Base-by-base conservation (phyloP, 2,113 vertebrate species). In the Toxotes jaculatrix region DNA sequence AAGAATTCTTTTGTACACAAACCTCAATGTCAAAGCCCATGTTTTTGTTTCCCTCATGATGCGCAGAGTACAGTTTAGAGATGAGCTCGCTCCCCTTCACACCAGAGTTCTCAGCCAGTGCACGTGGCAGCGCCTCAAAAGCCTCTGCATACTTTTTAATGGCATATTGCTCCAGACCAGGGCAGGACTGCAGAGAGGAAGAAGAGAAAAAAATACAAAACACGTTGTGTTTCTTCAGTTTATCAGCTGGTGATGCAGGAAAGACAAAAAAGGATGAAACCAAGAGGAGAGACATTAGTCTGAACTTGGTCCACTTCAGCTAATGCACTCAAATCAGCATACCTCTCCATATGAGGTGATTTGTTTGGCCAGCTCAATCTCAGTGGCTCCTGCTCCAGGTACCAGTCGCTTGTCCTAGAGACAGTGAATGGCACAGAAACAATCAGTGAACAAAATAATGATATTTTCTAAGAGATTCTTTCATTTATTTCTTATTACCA, bases 101-200 rank as follows among this genome's bases (percentile, higher is more conserved):
- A 0, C 98, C 98, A 6, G 97, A 98, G 87, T 99, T 99, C 91
- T 98, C 98, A 36, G 98, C 97, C 84, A 99, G 89, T 2, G 98
- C 96, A 23, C 98, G 96, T 9, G 98, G 98, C 82, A 99, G 83
- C 0, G 88, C 92, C 94, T 99, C 98, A 59, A 99, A 98, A 3
- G 98, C 97, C 65, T 99, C 98, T 1, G 97, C 98, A 82, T 98
- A 99, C 91, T 99, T 99, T 92, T 99, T 99, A 84, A 99, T 99
- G 69, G 98, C 94, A 27, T 99, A 99, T 5, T 99, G 98, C 83
- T 99, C 98, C 43, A 99, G 96, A 43, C 98, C 98, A 19, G 98
- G 98, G 67, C 97, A 98, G 3, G 97, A 96, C 98, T 99, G 23
- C 57, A 84, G 91, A 87, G 11, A 77, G 83, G 66, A 3, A 12